Evolutionary conservation across 2,888 invertebrate genomes (phyloP).

Genomic region (Coelogynopora nodosa): DNA sequence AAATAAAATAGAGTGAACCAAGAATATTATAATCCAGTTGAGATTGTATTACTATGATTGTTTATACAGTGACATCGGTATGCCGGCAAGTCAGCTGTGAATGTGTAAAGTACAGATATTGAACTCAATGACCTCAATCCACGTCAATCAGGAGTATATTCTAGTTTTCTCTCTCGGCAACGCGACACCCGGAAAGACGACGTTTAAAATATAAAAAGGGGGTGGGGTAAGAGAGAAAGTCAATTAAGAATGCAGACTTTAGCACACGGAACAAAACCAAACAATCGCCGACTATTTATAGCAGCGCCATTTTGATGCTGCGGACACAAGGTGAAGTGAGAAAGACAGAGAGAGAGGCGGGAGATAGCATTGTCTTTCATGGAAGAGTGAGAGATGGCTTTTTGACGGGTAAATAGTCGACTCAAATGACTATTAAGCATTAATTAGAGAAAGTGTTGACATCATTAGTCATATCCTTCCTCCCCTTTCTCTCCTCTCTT

Average conservation of each 20-base stretch:
- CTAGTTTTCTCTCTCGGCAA: background rate
- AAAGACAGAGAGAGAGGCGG: background rate
- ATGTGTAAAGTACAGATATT: background rate
- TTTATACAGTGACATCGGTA: background rate
- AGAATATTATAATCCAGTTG: too few relatives aligned
- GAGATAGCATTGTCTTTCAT: background rate
- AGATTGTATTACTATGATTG: too few relatives aligned
- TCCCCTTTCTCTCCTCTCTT: too few relatives aligned
- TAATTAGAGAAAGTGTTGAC: background rate
- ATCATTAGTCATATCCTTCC: background rate
- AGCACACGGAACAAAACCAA: background rate
- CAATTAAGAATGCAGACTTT: background rate
- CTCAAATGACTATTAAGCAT: background rate
- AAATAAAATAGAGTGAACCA: too few relatives aligned
- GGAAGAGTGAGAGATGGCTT: background rate
- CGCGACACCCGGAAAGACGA: background rate
- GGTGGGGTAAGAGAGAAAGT: background rate
- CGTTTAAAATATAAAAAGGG: background rate
- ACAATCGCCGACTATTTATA: background rate
- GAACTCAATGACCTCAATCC: slow-evolving; percentile 8
- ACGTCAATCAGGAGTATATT: background rate
- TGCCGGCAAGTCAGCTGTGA: background rate
- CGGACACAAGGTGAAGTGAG: background rate
- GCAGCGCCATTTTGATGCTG: background rate
- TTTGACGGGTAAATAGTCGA: background rate